Evolutionary conservation across 2,113 vertebrate genomes (phyloP).

Genomic region (Alces alces): DNA sequence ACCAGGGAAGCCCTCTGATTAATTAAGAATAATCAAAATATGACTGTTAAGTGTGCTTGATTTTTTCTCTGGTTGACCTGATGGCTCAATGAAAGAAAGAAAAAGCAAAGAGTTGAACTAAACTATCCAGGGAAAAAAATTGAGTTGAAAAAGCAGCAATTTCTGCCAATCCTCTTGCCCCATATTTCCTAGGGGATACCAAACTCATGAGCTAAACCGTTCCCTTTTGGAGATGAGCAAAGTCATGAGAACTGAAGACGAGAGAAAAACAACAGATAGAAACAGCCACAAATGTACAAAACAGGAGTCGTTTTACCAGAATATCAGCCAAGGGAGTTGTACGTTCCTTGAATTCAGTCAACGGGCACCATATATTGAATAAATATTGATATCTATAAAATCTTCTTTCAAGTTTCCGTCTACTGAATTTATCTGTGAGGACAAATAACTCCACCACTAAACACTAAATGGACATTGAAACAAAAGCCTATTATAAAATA

Average conservation of each 20-base stretch:
- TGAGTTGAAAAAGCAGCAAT: not conserved
- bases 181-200: not conserved
- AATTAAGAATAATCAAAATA: not conserved
- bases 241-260: not conserved
- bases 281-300: not conserved
- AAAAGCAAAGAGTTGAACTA: not conserved
- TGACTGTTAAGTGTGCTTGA: not conserved
- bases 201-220: not conserved
- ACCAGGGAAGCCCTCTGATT: not conserved
- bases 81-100: not conserved
- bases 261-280: not conserved
- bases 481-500: constrained; percentile 15
- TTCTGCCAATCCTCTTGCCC: not conserved
- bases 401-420: not conserved
- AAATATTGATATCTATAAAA: not conserved
- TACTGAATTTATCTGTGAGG: not conserved
- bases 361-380: not conserved
- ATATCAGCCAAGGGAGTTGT: not conserved
- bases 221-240: not conserved
- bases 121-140: not conserved
- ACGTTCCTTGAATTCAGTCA: not conserved
- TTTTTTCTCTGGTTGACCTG: not conserved
- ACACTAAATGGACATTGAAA: constrained; percentile 9
- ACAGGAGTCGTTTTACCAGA: not conserved
- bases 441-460: not conserved